Base-by-base conservation (phyloP, 2,888 invertebrate genomes). In the Macrophya alboannulata region DNA sequence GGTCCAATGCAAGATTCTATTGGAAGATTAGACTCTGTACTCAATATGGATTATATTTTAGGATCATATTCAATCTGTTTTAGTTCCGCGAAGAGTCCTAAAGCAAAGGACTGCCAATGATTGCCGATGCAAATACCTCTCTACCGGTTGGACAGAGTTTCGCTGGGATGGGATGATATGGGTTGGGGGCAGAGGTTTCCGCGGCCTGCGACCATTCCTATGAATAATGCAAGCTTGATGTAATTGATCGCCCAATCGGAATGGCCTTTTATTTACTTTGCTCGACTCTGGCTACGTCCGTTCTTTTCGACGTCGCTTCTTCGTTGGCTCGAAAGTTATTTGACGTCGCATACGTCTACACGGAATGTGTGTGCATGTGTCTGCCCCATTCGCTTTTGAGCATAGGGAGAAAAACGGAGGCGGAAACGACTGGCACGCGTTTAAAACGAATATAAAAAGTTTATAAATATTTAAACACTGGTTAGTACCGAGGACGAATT, bases 211-310 rank as follows among this genome's bases (percentile, higher is more conserved):
- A 90, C 91, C 90, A 89, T 89, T 90, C 90, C 92, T 90, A 93
- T 93, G 93, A 93, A 93, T 93, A 93, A 93, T 93, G 93, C 92
- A 93, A 90, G 89, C 91, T 89, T 90, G 89, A 92, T 92, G 93
- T 93, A 93, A 93, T 93, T 93, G 93, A 93, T 93, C 93, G 92
- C 90, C 93, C 93, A 93, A 93, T 93, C 91, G 93, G 93, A 93
- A 93, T 92, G 92, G 92, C 93, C 92, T 92, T 93, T 92, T 93
- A 93, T 93, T 93, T 93, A 93, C 93, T 92, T 92, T 92, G 91
- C 91, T 92, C 91, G 91, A 89, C 90, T 92, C 89, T 87, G 90
- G 88, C 88, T 89, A 89, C 90, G 89, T 90, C 89, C 90, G 90
- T 89, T 90, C 90, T 89, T 90, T 89, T 89, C 89, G 87, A 21